phyloP scores from a whole-genome alignment of 2,888 invertebrate genomes.

The Drosophila prolongata region DNA sequence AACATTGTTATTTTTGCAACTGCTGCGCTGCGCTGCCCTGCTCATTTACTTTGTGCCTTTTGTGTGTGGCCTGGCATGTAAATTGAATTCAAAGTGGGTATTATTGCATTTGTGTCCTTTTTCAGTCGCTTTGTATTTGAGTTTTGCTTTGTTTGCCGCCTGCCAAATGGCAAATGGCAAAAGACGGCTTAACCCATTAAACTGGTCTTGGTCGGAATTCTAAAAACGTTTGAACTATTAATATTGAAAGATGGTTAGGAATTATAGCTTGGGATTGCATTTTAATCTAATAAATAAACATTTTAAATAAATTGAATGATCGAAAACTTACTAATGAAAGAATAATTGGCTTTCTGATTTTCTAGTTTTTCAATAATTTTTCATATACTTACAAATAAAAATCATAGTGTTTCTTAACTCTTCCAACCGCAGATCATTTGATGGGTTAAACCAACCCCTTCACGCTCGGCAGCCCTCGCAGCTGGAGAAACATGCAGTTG shows the following conservation, averaged over 20 bases:
- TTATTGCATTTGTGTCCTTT: slow-evolving; percentile 57
- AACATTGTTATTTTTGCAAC: slow-evolving; percentile 65
- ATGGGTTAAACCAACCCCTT: slow-evolving; percentile 30
- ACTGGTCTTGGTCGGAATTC: background rate
- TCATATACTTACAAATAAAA: too few species aligned
- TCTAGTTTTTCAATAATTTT: too few species aligned
- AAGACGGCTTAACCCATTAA: slow-evolving; percentile 21
- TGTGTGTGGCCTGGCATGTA: slow-evolving; percentile 65
- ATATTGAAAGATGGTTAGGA: too few species aligned
- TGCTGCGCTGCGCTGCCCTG: slow-evolving; percentile 54
- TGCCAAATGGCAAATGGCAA: slow-evolving; percentile 32
- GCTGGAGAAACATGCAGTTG: slow-evolving; percentile 50
- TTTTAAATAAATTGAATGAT: too few species aligned
- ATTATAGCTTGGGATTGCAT: too few species aligned
- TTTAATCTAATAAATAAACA: too few species aligned
- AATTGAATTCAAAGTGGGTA: slow-evolving; percentile 76
- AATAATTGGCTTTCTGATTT: too few species aligned
- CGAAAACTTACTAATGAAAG: too few species aligned
- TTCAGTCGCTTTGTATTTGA: slow-evolving; percentile 31
- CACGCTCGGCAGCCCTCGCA: slow-evolving; percentile 13
- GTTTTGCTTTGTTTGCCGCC: slow-evolving; percentile 32
- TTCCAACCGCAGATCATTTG: background rate
- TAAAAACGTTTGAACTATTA: too few species aligned
- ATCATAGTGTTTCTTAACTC: background rate
- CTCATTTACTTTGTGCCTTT: slow-evolving; percentile 74